Percentiles rank a stretch among this genome's conserved stretches.
These are phyloP conservation scores for Xestia c-nigrum DNA, from an alignment of 2,888 invertebrate species.

Conservation along the genomic window DNA sequence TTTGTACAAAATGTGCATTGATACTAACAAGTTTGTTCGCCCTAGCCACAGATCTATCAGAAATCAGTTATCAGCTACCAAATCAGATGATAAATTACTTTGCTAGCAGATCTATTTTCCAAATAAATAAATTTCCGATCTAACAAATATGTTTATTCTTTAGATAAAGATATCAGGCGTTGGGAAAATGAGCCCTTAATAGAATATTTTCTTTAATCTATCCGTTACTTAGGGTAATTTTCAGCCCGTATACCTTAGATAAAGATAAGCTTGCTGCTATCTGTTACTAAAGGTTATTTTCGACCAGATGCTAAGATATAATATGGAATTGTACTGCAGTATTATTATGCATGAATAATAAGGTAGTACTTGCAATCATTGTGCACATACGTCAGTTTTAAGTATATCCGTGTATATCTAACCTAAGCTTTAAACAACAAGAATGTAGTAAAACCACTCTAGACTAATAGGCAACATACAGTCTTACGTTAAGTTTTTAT, in stretches of 20 bases:
- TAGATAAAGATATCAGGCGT: neutral
- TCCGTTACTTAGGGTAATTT: neutral
- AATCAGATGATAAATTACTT: too few species aligned
- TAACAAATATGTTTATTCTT: neutral
- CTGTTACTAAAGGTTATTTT: too few species aligned
- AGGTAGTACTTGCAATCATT: constrained; percentile 37
- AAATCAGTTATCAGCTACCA: too few species aligned
- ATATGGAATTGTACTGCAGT: constrained; percentile 42
- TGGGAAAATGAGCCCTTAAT: neutral
- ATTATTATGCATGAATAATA: constrained; percentile 61
- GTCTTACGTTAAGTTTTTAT: constrained; percentile 63
- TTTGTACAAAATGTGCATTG: neutral
- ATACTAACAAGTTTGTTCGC: constrained; percentile 4
- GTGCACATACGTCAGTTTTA: constrained; percentile 32
- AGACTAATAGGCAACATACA: constrained; percentile 71
- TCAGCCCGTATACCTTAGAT: neutral
- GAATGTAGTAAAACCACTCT: constrained; percentile 63
- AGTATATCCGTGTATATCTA: constrained; percentile 45
- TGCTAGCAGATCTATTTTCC: constrained; percentile 13
- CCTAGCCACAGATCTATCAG: neutral
- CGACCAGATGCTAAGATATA: too few species aligned
- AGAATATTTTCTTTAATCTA: neutral
- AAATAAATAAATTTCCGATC: neutral
- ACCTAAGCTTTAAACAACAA: constrained; percentile 47
- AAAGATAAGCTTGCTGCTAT: neutral